Percentiles rank a stretch among this genome's conserved stretches.
Evolutionary conservation across 2,797 vertebrate genomes (phyloP).

Genomic region (Sphaeramia orbicularis): DNA sequence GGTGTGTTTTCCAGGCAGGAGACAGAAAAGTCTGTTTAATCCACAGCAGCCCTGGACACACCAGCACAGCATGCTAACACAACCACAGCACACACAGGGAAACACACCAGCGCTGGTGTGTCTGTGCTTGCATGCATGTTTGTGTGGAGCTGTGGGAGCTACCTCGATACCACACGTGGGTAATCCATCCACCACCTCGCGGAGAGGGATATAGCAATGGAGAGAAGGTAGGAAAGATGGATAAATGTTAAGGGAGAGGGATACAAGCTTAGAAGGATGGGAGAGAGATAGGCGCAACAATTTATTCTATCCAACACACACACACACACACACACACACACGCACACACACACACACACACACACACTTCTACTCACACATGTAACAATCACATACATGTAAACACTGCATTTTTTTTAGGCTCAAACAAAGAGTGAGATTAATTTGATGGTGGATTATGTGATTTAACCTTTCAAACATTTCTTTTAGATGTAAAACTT

Average conservation of each 20-base stretch:
- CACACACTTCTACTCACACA: too few relatives aligned
- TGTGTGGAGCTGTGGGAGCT: slow-evolving; percentile 49
- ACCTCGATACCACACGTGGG: slow-evolving; percentile 65
- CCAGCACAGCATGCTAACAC: slow-evolving; percentile 91
- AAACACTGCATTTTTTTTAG: too few relatives aligned
- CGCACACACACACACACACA: too few relatives aligned
- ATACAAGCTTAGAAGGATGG: slow-evolving; percentile 16
- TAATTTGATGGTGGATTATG: too few relatives aligned
- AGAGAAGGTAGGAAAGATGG: slow-evolving; percentile 55
- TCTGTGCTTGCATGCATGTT: slow-evolving; percentile 6
- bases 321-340: too few relatives aligned
- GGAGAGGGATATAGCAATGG: slow-evolving; percentile 47
- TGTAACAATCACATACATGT: too few relatives aligned
- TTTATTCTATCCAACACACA: not conserved
- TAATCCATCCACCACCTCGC: slow-evolving; percentile 72
- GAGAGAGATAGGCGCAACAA: too few relatives aligned
- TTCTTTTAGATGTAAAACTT: too few relatives aligned
- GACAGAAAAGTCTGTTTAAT: slow-evolving; percentile 95
- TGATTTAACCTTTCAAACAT: too few relatives aligned
- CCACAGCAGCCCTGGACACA: slow-evolving; percentile 90
- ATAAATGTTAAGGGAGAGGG: slow-evolving; percentile 60
- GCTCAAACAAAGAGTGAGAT: too few relatives aligned
- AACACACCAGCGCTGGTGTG: slow-evolving; percentile 41
- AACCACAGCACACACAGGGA: slow-evolving; percentile 62
- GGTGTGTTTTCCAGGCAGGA: slow-evolving; percentile 86